phyloP scores from a whole-genome alignment of 2,113 vertebrate genomes.

The Machaerirhynchus nigripectus region DNA sequence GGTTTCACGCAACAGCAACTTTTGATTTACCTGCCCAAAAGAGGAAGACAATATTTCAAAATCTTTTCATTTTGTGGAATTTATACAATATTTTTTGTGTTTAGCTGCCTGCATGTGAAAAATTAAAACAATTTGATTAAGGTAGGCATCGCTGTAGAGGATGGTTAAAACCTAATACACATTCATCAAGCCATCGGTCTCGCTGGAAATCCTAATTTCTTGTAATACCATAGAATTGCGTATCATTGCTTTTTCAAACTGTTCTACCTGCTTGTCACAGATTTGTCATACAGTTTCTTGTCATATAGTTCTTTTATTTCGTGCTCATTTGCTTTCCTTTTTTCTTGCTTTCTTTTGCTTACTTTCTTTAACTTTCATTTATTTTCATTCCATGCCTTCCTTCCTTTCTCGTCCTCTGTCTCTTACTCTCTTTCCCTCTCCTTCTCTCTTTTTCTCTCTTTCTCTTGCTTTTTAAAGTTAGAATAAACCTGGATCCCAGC shows the following conservation, averaged over 20 bases:
- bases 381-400: background rate
- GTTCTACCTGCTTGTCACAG: background rate
- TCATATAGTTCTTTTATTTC: background rate
- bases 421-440: background rate
- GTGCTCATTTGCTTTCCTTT: background rate
- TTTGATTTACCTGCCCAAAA: background rate
- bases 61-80: background rate
- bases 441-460: background rate
- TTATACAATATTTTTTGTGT: background rate
- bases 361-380: background rate
- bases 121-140: background rate
- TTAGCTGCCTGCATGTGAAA: background rate
- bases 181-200: background rate
- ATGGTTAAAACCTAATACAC: background rate
- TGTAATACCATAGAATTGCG: background rate
- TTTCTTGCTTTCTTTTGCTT: background rate
- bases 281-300: background rate
- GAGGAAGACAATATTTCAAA: background rate
- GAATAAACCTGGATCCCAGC: background rate
- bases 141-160: background rate
- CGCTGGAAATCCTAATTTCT: background rate
- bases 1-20: background rate
- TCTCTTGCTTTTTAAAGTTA: background rate
- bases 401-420: accelerated
- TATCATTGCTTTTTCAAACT: background rate